Evolutionary conservation across 2,888 invertebrate genomes (phyloP).

Genomic region (Gari tellinella): DNA sequence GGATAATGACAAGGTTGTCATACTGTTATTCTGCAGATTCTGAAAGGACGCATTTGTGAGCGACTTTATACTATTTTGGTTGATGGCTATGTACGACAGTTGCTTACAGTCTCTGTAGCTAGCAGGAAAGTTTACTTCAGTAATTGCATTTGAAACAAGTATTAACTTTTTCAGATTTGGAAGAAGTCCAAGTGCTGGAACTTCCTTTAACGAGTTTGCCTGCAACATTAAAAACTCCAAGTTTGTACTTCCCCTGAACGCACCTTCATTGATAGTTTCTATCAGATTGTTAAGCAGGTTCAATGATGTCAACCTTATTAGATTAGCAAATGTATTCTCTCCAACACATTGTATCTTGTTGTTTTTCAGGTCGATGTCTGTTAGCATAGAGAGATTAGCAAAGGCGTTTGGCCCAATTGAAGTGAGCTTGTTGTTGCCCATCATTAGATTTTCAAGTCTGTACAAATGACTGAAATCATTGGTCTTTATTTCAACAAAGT

Average conservation of each 20-base stretch:
- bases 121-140: slow-evolving; percentile 67
- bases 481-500: slow-evolving; percentile 42
- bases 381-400: slow-evolving; percentile 37
- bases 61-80: slow-evolving; percentile 63
- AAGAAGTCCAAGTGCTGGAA: slow-evolving; percentile 61
- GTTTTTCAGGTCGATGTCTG: slow-evolving; percentile 54
- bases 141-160: slow-evolving; percentile 67
- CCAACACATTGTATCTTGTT: slow-evolving; percentile 56
- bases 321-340: slow-evolving; percentile 53
- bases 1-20: slow-evolving; percentile 66
- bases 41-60: slow-evolving; percentile 63
- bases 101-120: slow-evolving; percentile 38
- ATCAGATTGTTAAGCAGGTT: slow-evolving; percentile 62
- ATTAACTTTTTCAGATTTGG: slow-evolving; percentile 57
- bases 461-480: slow-evolving; percentile 32
- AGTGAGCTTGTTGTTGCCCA: slow-evolving; percentile 58
- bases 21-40: slow-evolving; percentile 42
- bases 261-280: slow-evolving; percentile 43
- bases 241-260: slow-evolving; percentile 52
- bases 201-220: slow-evolving; percentile 55
- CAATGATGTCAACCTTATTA: slow-evolving; percentile 43
- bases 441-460: slow-evolving; percentile 43
- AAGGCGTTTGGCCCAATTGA: slow-evolving; percentile 59
- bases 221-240: slow-evolving; percentile 59
- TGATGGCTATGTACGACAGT: slow-evolving; percentile 60